phyloP scores from a whole-genome alignment of 2,888 invertebrate genomes.

The Phragmatobia fuliginosa region DNA sequence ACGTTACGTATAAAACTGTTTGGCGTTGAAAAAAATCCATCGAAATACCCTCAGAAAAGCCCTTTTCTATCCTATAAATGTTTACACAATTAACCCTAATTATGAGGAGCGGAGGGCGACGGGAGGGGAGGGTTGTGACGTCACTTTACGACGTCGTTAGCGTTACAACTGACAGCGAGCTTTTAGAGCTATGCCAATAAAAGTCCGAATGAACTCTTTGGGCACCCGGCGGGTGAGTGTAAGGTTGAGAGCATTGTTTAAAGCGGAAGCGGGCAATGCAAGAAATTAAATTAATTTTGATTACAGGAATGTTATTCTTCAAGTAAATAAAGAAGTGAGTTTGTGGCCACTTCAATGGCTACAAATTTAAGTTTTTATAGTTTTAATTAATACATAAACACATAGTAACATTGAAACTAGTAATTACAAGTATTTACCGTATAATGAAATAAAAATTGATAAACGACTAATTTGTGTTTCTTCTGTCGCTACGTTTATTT shows the following conservation, averaged over 20 bases:
- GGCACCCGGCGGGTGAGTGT: constrained; percentile 41
- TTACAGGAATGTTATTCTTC: not conserved
- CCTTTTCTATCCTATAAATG: constrained; percentile 52
- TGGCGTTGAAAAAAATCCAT: constrained; percentile 26
- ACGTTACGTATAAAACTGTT: not conserved
- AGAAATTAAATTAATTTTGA: not conserved
- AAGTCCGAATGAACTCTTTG: constrained; percentile 66
- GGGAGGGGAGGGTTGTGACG: constrained; percentile 43
- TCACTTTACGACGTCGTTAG: constrained; percentile 67
- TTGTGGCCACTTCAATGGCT: no score
- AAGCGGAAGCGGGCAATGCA: constrained; percentile 46
- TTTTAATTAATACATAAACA: no score
- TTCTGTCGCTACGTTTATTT: no score
- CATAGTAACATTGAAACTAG: no score
- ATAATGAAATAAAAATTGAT: no score
- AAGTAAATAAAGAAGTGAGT: not conserved
- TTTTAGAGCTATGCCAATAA: constrained; percentile 64
- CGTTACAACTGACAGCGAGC: constrained; percentile 60
- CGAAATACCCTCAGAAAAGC: constrained; percentile 29
- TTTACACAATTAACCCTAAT: constrained; percentile 70
- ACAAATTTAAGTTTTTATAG: no score
- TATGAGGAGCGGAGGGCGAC: constrained; percentile 51
- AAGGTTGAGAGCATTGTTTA: constrained; percentile 21
- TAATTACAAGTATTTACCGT: no score
- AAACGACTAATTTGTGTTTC: no score